These are phyloP conservation scores for Mionectes olivaceus DNA, from an alignment of 2,797 vertebrate species.

Conservation along the genomic window DNA sequence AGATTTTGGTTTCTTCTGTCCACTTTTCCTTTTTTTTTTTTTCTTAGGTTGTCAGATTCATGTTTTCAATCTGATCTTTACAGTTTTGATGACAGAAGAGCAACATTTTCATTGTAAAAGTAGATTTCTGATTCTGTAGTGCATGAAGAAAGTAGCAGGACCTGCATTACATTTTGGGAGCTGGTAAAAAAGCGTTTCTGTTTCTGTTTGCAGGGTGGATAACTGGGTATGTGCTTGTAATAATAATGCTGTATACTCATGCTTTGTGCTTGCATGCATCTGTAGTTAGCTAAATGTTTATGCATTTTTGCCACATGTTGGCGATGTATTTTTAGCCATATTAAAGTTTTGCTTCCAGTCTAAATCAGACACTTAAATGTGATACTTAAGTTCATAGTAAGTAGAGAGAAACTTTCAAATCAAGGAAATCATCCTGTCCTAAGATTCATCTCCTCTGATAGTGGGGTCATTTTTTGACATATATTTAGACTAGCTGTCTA, in stretches of 20 bases:
- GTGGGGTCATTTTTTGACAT: background rate
- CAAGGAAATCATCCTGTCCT: background rate
- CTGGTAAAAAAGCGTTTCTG: background rate
- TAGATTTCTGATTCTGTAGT: background rate
- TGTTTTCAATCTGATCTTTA: slow-evolving; percentile 33
- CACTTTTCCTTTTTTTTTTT: background rate
- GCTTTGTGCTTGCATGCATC: background rate
- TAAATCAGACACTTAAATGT: background rate
- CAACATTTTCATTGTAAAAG: background rate
- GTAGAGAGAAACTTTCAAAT: background rate
- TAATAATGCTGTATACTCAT: background rate
- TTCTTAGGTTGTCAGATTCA: background rate
- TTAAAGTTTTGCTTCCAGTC: background rate
- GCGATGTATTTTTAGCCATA: background rate
- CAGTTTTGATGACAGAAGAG: slow-evolving; percentile 5
- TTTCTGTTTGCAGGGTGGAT: background rate
- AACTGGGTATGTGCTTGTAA: background rate
- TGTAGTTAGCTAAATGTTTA: background rate
- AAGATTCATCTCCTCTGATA: background rate
- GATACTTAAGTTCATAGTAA: background rate
- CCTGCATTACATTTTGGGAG: background rate
- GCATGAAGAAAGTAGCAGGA: background rate
- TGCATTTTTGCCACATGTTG: background rate
- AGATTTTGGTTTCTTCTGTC: slow-evolving; percentile 1
- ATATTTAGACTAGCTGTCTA: background rate